Conservation (phyloP, 2,113 vertebrate species). For the Aythya baeri region DNA sequence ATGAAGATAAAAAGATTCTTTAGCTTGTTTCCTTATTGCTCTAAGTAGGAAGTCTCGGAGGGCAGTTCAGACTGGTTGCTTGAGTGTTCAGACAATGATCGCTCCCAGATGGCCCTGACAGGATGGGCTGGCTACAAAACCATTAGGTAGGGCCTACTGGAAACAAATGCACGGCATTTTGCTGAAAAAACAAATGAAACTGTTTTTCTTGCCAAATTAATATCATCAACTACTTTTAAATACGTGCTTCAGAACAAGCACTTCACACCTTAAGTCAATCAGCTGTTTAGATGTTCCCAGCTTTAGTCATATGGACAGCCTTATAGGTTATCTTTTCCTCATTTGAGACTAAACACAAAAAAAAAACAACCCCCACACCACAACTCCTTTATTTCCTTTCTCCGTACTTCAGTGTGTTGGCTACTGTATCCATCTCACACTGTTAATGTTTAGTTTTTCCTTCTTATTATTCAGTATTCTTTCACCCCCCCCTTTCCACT, state of each 20-base stretch:
- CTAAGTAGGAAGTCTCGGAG: slow-evolving; percentile 48
- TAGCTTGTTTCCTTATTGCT: slow-evolving; percentile 51
- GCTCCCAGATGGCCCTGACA: background rate
- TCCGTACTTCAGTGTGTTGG: accelerated
- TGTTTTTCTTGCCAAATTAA: background rate
- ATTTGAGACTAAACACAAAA: background rate
- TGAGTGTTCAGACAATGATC: background rate
- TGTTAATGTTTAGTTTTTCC: background rate
- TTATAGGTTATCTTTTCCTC: background rate
- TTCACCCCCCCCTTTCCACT: background rate
- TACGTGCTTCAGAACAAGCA: background rate
- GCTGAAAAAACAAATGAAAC: background rate
- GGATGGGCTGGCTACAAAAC: background rate
- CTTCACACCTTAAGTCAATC: background rate
- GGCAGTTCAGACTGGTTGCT: slow-evolving; percentile 15
- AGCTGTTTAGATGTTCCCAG: background rate
- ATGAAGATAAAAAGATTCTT: slow-evolving; percentile 51
- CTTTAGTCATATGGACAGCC: background rate
- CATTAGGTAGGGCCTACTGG: background rate
- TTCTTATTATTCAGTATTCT: background rate
- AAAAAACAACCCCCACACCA: background rate
- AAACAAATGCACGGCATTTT: background rate
- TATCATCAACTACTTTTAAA: background rate
- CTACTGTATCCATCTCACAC: too few relatives aligned
- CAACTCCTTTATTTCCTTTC: background rate